These are phyloP conservation scores for Okamejei kenojei DNA, from an alignment of 2,797 vertebrate species.

Conservation along the genomic window DNA sequence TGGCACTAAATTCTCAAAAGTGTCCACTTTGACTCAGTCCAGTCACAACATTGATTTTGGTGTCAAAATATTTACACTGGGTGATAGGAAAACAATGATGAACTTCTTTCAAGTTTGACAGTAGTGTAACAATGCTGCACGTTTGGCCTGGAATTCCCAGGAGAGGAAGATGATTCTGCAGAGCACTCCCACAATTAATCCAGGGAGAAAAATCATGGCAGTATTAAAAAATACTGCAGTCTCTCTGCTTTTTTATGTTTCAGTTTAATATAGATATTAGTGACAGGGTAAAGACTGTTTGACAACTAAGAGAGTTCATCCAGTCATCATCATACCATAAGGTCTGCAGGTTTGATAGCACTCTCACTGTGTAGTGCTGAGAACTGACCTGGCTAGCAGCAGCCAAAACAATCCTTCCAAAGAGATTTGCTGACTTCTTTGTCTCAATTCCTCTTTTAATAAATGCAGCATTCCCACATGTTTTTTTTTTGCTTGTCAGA, in stretches of 20 bases:
- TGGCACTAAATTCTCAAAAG: neutral
- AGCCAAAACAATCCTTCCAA: neutral
- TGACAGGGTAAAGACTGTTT: neutral
- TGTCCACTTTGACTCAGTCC: neutral
- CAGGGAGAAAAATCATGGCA: neutral
- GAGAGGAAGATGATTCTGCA: neutral
- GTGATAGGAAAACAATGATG: neutral
- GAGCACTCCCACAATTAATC: neutral
- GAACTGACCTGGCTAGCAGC: neutral
- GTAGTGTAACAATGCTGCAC: neutral
- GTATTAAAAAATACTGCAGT: neutral
- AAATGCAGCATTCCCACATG: neutral
- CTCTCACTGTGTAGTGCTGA: neutral
- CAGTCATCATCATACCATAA: neutral
- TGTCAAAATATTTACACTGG: neutral
- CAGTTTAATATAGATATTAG: neutral
- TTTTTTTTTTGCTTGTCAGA: neutral
- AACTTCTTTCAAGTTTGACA: neutral
- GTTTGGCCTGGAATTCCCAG: neutral
- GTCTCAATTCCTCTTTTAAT: neutral
- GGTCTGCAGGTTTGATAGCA: neutral
- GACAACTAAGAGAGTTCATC: neutral
- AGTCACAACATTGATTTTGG: neutral
- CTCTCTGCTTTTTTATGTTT: neutral
- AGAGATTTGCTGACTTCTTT: neutral